Percentiles rank a stretch among this genome's conserved stretches.
phyloP scores from a whole-genome alignment of 1,140 invertebrate species.

The Melitaea cinxia region DNA sequence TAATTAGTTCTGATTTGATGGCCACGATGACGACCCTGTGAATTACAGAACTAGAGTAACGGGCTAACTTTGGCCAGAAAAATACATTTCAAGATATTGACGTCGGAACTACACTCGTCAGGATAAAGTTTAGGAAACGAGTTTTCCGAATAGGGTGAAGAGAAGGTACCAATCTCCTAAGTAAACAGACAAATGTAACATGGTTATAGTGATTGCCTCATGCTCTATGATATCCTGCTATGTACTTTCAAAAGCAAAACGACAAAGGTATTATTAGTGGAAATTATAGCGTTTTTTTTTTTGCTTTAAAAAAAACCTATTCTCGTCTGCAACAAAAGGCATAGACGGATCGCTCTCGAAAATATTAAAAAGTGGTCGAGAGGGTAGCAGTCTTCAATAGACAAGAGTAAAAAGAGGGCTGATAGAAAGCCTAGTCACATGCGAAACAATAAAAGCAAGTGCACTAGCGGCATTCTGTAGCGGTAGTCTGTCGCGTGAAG shows the following conservation, averaged over 20 bases:
- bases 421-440: constrained; percentile 15
- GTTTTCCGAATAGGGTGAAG: not conserved
- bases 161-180: not conserved
- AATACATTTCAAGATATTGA: not conserved
- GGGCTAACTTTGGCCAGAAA: not conserved
- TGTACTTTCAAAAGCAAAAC: not conserved
- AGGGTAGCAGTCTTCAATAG: constrained; percentile 9
- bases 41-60: not conserved
- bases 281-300: not conserved
- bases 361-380: constrained; percentile 14
- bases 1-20: constrained; percentile 23
- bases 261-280: not conserved
- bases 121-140: not conserved
- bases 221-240: not conserved
- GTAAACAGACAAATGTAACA: not conserved
- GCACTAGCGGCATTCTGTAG: constrained; percentile 6
- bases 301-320: not conserved
- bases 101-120: not conserved
- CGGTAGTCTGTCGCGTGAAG: not conserved
- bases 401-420: constrained; percentile 10
- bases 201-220: not conserved
- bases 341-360: constrained; percentile 8
- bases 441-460: constrained; percentile 10
- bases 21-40: not conserved
- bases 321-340: not conserved